Evolutionary conservation across 2,888 invertebrate genomes (phyloP).

Genomic region (Tiliacea aurago): DNA sequence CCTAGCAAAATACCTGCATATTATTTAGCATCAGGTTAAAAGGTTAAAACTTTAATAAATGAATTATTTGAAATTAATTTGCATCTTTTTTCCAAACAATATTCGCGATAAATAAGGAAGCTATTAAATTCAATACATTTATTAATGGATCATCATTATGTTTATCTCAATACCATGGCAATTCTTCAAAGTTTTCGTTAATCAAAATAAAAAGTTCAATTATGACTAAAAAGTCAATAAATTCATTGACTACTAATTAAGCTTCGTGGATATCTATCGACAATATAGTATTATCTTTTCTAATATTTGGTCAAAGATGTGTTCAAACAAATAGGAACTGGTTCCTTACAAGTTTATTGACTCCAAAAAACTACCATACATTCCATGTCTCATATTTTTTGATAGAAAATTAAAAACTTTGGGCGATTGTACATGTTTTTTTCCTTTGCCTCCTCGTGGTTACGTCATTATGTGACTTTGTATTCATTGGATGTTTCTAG

Average conservation of each 20-base stretch:
- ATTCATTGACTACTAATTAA: constrained; percentile 62
- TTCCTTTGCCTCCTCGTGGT: constrained; percentile 39
- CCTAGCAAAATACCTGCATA: constrained; percentile 39
- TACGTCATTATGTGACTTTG: constrained; percentile 37
- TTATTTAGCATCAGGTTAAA: constrained; percentile 38
- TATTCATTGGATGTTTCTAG: constrained; percentile 46
- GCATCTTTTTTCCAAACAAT: neutral
- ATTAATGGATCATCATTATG: no score
- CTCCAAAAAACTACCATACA: constrained; percentile 83
- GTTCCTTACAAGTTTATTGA: constrained; percentile 87
- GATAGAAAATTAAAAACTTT: constrained; percentile 72
- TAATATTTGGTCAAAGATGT: constrained; percentile 81
- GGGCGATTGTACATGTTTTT: constrained; percentile 52
- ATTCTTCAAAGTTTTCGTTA: neutral
- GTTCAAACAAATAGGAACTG: constrained; percentile 87
- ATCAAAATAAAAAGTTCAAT: constrained; percentile 38
- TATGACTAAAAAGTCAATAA: constrained; percentile 38
- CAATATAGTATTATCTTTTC: constrained; percentile 65
- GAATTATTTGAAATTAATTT: constrained; percentile 28
- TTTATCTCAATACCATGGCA: neutral
- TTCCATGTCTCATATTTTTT: constrained; percentile 72
- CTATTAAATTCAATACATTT: neutral
- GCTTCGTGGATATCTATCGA: constrained; percentile 49
- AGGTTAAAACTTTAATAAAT: constrained; percentile 35
- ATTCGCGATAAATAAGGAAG: neutral